phyloP scores from a whole-genome alignment of 2,113 vertebrate species.

The Pleuronectes platessa region DNA sequence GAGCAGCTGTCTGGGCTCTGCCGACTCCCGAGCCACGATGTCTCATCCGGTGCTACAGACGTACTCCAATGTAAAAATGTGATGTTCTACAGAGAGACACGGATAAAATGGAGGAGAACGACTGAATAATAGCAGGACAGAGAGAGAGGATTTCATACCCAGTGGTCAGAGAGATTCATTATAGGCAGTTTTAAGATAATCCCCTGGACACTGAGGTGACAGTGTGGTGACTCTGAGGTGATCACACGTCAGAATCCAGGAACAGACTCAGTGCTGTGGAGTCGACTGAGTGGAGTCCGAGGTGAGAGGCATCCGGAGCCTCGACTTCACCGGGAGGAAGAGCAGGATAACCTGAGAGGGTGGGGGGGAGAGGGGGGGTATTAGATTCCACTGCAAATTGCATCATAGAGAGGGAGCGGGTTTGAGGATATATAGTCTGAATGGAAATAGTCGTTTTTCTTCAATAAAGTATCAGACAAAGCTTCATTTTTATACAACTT shows the following conservation, averaged over 20 bases:
- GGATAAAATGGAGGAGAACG: constrained; percentile 31
- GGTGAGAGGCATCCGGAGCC: constrained; percentile 26
- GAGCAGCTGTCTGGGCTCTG: constrained; percentile 68
- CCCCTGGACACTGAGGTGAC: constrained; percentile 16
- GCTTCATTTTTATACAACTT: constrained; percentile 1
- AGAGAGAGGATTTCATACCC: constrained; percentile 17
- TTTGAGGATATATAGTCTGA: constrained; percentile 2
- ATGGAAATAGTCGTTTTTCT: constrained; percentile 17
- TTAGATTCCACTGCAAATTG: constrained; percentile 44
- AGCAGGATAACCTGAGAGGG: constrained; percentile 31
- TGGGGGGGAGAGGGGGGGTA: background rate
- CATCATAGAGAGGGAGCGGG: constrained; percentile 31
- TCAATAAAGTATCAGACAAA: background rate
- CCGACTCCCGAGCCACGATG: constrained; percentile 48
- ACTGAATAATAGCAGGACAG: constrained; percentile 4
- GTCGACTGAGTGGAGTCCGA: constrained; percentile 30
- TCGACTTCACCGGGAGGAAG: constrained; percentile 12
- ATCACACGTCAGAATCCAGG: constrained; percentile 33
- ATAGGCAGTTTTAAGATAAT: constrained; percentile 42
- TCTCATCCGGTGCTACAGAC: constrained; percentile 63
- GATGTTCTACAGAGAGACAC: constrained; percentile 46
- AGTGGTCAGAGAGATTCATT: constrained; percentile 54
- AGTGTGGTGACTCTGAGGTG: constrained; percentile 10
- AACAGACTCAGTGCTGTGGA: constrained; percentile 11
- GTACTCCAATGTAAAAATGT: constrained; percentile 49